phyloP scores from a whole-genome alignment of 2,113 vertebrate species.

The Pseudorasbora parva region DNA sequence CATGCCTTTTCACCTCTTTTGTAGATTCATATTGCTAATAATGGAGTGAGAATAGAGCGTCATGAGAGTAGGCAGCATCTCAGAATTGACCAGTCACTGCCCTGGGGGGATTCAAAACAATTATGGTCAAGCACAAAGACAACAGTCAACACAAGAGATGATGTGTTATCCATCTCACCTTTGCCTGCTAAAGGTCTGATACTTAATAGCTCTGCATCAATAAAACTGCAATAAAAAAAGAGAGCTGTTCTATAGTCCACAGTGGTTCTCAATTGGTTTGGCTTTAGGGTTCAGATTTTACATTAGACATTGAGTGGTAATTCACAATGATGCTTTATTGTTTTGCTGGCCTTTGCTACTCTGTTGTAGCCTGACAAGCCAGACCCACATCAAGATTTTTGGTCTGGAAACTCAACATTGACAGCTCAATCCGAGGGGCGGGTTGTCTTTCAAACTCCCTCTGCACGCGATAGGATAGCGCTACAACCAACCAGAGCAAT shows the following conservation, averaged over 20 bases:
- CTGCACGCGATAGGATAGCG: too few species aligned
- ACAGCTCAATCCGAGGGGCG: too few species aligned
- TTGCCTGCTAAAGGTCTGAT: neutral
- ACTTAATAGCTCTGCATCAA: slow-evolving; percentile 17
- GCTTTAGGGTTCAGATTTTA: neutral
- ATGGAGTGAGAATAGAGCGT: neutral
- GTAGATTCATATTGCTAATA: slow-evolving; percentile 15
- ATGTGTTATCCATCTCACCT: slow-evolving; percentile 24
- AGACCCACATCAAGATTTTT: too few species aligned
- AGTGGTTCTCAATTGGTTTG: neutral
- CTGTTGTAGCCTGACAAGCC: too few species aligned
- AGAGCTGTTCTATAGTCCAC: neutral
- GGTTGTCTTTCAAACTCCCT: too few species aligned
- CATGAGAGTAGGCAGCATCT: neutral
- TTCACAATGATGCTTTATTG: neutral
- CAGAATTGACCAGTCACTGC: slow-evolving; percentile 1
- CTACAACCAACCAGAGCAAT: too few species aligned
- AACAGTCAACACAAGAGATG: neutral
- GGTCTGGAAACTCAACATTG: too few species aligned
- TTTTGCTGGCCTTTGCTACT: too few species aligned
- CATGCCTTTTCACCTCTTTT: neutral
- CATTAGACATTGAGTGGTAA: neutral
- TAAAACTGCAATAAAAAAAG: slow-evolving; percentile 13
- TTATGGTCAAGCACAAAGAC: neutral
- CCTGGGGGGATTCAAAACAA: slow-evolving; percentile 28